Conservation (phyloP, 2,888 invertebrate genomes). For the Apodemia duryi region DNA sequence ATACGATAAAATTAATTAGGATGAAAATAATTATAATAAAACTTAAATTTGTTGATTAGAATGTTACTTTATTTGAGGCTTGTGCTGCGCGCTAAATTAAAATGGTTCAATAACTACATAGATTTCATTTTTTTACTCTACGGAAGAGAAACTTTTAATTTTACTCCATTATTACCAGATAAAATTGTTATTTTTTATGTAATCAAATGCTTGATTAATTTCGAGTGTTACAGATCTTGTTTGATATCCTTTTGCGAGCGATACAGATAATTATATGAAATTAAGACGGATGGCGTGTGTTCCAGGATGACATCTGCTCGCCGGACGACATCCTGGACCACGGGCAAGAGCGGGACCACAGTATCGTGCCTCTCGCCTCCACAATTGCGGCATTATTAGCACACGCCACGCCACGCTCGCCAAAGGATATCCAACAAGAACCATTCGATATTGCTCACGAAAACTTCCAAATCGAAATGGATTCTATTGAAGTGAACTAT, state of each 20-base stretch:
- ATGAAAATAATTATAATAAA: no score
- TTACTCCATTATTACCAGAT: neutral
- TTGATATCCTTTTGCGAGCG: slow-evolving; percentile 60
- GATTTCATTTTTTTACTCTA: no score
- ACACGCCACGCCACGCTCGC: slow-evolving; percentile 66
- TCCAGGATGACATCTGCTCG: slow-evolving; percentile 84
- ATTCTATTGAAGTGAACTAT: slow-evolving; percentile 52
- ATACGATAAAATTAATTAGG: no score
- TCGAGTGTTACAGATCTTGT: slow-evolving; percentile 61
- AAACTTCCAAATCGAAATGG: slow-evolving; percentile 26
- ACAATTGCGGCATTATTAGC: slow-evolving; percentile 56
- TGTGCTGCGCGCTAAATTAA: no score
- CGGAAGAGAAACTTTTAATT: no score
- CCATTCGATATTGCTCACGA: slow-evolving; percentile 37
- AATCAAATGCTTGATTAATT: slow-evolving; percentile 29
- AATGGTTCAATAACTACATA: no score
- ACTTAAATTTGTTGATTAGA: no score
- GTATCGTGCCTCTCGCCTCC: slow-evolving; percentile 48
- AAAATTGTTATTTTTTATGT: neutral
- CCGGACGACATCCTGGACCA: slow-evolving; percentile 78
- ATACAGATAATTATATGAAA: slow-evolving; percentile 37
- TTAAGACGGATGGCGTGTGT: slow-evolving; percentile 79
- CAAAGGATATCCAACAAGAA: slow-evolving; percentile 68
- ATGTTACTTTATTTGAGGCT: no score
- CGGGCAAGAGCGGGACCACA: slow-evolving; percentile 38